Evolutionary conservation across 1,140 invertebrate genomes (phyloP), one percentile per base, ranked within the genome.

Genomic region (Conus betulinus): DNA sequence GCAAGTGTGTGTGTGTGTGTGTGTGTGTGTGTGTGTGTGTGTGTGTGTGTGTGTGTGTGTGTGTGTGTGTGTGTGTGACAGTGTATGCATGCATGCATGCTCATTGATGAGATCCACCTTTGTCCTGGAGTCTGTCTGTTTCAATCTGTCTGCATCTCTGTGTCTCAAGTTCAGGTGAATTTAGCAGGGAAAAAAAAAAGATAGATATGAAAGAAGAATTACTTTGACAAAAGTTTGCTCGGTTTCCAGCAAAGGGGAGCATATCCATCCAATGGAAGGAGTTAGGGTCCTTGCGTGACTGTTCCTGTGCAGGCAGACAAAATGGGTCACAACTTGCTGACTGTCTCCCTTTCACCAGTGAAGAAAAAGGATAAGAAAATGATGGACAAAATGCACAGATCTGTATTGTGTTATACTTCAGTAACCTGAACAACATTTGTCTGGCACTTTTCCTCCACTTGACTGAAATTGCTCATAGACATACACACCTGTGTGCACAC

Each of bases 161-260:
- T 60, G 57, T 60, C 57, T 60, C 57, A 60, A 2, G 57, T 60
- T 60, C 57, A 60, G 8, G 0, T 60, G 57, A 60, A 60, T 11
- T 60, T 8, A 60, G 57, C 8, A 15, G 57, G 57, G 4, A 60
- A 15, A 60, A 60, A 60, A 8, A 60, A 60, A 15, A 15, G 15
- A 60, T 11, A 15, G 8, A 60, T 8, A 60, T 8, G 57, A 60
- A 60, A 60, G 57, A 60, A 15, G 57, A 60, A 55, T 88, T 91
- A 94, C 93, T 91, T 92, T 92, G 0, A 93, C 93, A 91, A 94
- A 94, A 53, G 92, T 93, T 52, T 88, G 88, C 87, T 94, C 93
- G 87, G 90, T 91, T 71, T 94, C 85, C 79, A 94, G 78, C 15
- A 93, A 76, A 67, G 93, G 91, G 74, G 89, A 91, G 76, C 92